Evolutionary conservation across 1,140 invertebrate species (phyloP).

Genomic region (Drosophila punjabiensis): DNA sequence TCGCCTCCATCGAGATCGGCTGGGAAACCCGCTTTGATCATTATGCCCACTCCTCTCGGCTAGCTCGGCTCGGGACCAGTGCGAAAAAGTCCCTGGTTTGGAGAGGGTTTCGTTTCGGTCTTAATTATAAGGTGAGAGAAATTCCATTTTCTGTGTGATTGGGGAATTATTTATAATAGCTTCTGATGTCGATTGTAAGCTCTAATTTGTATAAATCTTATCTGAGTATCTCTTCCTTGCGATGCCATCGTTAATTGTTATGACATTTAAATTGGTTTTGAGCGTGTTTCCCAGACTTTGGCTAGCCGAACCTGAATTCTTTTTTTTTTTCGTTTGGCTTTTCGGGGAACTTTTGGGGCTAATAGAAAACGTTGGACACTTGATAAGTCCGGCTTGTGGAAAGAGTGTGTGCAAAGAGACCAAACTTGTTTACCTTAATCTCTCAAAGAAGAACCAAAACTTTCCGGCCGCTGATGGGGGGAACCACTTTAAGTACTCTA

Average conservation of each 20-base stretch:
- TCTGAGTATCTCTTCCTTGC: background rate
- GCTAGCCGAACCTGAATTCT: conserved; percentile 10
- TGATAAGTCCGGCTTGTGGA: conserved; percentile 15
- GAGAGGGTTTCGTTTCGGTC: conserved; percentile 26
- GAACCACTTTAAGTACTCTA: conserved; percentile 48
- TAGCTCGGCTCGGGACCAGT: conserved; percentile 9
- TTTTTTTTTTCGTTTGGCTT: conserved; percentile 9
- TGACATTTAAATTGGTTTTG: conserved; percentile 23
- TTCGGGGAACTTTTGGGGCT: conserved; percentile 54
- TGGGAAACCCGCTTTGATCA: conserved; percentile 70
- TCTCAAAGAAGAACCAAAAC: conserved; percentile 2
- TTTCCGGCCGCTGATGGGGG: conserved; percentile 33
- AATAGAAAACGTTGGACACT: conserved; percentile 6
- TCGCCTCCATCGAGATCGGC: conserved; percentile 20
- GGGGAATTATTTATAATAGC: conserved; percentile 43
- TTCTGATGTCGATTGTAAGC: conserved; percentile 17
- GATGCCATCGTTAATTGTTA: conserved; percentile 3
- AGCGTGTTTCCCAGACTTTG: conserved; percentile 6
- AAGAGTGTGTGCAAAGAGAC: conserved; percentile 4
- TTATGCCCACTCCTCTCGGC: conserved; percentile 35
- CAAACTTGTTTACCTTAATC: conserved; percentile 12
- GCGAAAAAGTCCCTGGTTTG: conserved; percentile 56
- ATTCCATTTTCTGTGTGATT: conserved; percentile 47
- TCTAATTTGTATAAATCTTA: background rate
- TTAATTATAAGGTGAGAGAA: conserved; percentile 58